Base-by-base conservation (phyloP, 2,797 vertebrate genomes). In the Eospalax fontanierii region DNA sequence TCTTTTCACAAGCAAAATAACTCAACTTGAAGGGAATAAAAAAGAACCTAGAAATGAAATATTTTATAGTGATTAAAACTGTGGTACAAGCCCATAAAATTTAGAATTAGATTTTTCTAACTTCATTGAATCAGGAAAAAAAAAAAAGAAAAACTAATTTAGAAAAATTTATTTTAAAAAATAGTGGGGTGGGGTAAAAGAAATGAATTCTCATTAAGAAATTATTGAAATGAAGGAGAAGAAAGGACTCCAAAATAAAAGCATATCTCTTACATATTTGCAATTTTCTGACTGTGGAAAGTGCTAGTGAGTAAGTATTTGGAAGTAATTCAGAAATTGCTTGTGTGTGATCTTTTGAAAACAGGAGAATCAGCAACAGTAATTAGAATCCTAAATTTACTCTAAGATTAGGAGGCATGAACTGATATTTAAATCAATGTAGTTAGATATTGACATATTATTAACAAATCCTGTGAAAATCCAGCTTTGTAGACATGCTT, bases 311-410 rank as follows among this genome's bases (percentile, higher is more conserved):
- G 8, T 28, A 16, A 95, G 19, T 9, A 74, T 78, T 65, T 61
- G 76, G 82, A 93, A 94, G 40, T 46, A 66, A 75, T 8, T 35
- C n/a, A 84, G 70, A 88, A 74, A 87, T 74, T 87, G 65, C 21
- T 61, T 70, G 15, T 61, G 59, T 82, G 11, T 40, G n/a, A 28
- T 71, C 21, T 57, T 94, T 82, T 75, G n/a, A 92, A 90, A 73
- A 70, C 16, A 76, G 26, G 21, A 70, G 33, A 83, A n/a, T 38
- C 33, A 90, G 46, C 38, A 90, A 6, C 8, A 59, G 19, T 70
- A 50, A 71, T 94, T 50, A 85, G 30, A 90, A 50, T 70, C 16
- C 59, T 92, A 88, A 90, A 75, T 40, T 80, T 78, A 84, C 35
- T 16, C 26, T 57, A 35, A 35, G 4, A 11, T 70, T 43, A 71